phyloP scores from a whole-genome alignment of 2,888 invertebrate species.

The Polia nebulosa region DNA sequence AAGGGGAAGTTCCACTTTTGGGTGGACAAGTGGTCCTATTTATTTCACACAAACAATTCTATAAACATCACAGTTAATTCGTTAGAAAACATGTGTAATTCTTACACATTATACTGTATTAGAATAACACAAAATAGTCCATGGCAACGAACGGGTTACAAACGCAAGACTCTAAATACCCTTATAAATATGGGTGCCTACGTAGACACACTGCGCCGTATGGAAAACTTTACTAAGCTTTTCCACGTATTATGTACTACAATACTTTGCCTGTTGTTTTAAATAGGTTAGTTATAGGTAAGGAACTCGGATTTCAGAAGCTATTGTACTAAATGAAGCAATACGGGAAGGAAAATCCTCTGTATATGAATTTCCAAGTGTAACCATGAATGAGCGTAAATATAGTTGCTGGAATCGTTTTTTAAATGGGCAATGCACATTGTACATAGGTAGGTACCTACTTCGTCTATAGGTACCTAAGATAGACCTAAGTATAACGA shows the following conservation, averaged over 20 bases:
- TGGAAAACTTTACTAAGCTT: slow-evolving; percentile 18
- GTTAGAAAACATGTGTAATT: no score
- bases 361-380: no score
- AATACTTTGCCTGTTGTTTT: slow-evolving; percentile 32
- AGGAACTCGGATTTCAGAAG: slow-evolving; percentile 5
- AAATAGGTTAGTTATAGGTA: slow-evolving; percentile 21
- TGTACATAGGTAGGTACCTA: no score
- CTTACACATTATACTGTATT: slow-evolving; percentile 33
- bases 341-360: neutral
- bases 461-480: no score
- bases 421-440: no score
- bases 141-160: neutral
- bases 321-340: slow-evolving; percentile 1
- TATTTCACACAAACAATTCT: no score
- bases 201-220: neutral
- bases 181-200: slow-evolving; percentile 28
- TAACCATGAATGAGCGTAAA: no score
- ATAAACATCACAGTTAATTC: slow-evolving; percentile 11
- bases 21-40: slow-evolving; percentile 10
- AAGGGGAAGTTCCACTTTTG: neutral
- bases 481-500: no score
- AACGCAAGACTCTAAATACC: slow-evolving; percentile 39
- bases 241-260: neutral
- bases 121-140: slow-evolving; percentile 25
- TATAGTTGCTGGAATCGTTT: no score